Percentiles rank a stretch among this genome's conserved stretches.
These are phyloP conservation scores for Anthrax anthrax DNA, from an alignment of 2,888 invertebrate species.

Conservation along the genomic window DNA sequence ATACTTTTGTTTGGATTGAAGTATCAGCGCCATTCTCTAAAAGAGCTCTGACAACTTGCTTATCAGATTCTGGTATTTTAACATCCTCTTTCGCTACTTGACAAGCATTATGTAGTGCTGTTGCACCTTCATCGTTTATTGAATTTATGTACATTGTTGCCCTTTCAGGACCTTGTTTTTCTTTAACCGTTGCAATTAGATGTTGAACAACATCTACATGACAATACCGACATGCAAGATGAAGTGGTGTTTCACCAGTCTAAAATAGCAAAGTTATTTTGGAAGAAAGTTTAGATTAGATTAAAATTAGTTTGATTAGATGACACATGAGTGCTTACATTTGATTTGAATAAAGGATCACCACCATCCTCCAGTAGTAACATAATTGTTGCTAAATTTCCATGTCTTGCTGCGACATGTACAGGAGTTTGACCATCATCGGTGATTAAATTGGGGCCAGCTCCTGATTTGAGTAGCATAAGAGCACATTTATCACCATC, in stretches of 20 bases:
- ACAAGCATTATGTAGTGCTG: constrained; percentile 87
- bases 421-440: constrained; percentile 95
- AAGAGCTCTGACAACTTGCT: constrained; percentile 79
- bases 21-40: constrained; percentile 88
- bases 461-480: constrained; percentile 95
- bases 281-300: not conserved
- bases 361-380: constrained; percentile 87
- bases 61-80: constrained; percentile 52
- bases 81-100: constrained; percentile 75
- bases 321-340: too few species aligned
- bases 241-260: constrained; percentile 91
- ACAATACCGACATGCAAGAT: constrained; percentile 80
- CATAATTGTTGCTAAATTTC: constrained; percentile 73
- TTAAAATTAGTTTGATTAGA: too few species aligned
- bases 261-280: constrained; percentile 25
- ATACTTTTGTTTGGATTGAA: constrained; percentile 66
- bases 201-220: constrained; percentile 74
- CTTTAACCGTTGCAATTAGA: constrained; percentile 69
- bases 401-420: constrained; percentile 88
- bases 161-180: constrained; percentile 57
- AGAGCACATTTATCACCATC: constrained; percentile 88
- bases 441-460: constrained; percentile 87
- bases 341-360: constrained; percentile 80
- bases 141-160: constrained; percentile 78
- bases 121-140: constrained; percentile 83